Conservation (phyloP, 1,140 invertebrate species). For the Hyphantria cunea region DNA sequence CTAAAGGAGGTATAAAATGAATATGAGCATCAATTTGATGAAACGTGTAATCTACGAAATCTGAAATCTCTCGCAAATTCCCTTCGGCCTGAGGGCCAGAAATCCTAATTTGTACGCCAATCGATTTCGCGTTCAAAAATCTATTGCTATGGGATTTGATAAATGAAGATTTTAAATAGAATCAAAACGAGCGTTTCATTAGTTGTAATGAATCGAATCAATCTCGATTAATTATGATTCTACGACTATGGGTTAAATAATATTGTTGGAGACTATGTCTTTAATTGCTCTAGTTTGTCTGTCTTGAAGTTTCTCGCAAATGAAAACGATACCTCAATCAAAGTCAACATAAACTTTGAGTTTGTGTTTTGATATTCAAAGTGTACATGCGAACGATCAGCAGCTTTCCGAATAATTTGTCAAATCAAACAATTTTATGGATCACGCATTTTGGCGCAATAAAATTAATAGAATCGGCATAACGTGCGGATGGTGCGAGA, state of each 20-base stretch:
- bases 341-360: slow-evolving; percentile 26
- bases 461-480: slow-evolving; percentile 19
- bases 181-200: no score
- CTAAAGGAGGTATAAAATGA: slow-evolving; percentile 20
- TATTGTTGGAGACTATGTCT: background rate
- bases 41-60: slow-evolving; percentile 12
- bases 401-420: slow-evolving; percentile 15
- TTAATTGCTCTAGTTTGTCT: background rate
- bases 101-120: slow-evolving; percentile 10
- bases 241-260: background rate
- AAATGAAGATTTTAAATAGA: no score
- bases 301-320: slow-evolving; percentile 5
- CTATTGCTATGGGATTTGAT: slow-evolving; percentile 1
- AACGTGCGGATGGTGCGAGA: slow-evolving; percentile 10
- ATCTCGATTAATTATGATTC: background rate
- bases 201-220: background rate
- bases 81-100: slow-evolving; percentile 11
- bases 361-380: slow-evolving; percentile 25
- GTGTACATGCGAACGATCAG: slow-evolving; percentile 19
- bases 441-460: slow-evolving; percentile 15
- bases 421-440: slow-evolving; percentile 25
- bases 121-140: slow-evolving; percentile 13
- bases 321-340: slow-evolving; percentile 19
- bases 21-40: slow-evolving; percentile 19
- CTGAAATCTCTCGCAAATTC: slow-evolving; percentile 18